phyloP scores from a whole-genome alignment of 2,797 vertebrate genomes.

The Syngnathus rostellatus region DNA sequence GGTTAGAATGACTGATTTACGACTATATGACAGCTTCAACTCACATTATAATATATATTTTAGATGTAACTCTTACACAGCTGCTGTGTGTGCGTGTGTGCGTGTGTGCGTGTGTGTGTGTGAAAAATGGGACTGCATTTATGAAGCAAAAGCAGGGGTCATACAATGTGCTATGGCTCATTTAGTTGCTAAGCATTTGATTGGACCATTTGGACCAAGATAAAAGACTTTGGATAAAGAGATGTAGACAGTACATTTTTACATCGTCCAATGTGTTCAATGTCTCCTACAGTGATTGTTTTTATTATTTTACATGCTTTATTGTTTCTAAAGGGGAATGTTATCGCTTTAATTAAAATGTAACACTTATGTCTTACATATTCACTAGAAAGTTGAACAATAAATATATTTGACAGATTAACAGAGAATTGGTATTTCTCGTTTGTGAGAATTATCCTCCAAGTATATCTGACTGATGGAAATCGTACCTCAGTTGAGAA shows the following conservation, averaged over 20 bases:
- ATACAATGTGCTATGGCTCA: constrained; percentile 20
- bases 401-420: neutral
- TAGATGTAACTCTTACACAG: constrained; percentile 48
- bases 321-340: neutral
- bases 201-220: constrained; percentile 18
- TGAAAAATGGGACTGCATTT: constrained; percentile 25
- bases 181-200: constrained; percentile 20
- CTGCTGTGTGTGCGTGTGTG: constrained; percentile 30
- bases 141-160: constrained; percentile 25
- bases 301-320: neutral
- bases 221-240: constrained; percentile 4
- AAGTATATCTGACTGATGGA: neutral
- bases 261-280: neutral
- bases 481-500: neutral
- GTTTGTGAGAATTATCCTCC: neutral
- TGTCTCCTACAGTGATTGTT: neutral
- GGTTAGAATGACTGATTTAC: constrained; percentile 73
- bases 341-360: too few species aligned
- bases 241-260: neutral
- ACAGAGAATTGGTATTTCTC: neutral
- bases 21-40: constrained; percentile 57
- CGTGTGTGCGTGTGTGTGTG: too few species aligned
- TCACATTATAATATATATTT: constrained; percentile 59
- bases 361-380: too few species aligned
- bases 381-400: neutral